Evolutionary conservation across 37 sponge, comb jelly and placozoan genomes (phyloP).

Genomic region (Hexactinellida sp.): DNA sequence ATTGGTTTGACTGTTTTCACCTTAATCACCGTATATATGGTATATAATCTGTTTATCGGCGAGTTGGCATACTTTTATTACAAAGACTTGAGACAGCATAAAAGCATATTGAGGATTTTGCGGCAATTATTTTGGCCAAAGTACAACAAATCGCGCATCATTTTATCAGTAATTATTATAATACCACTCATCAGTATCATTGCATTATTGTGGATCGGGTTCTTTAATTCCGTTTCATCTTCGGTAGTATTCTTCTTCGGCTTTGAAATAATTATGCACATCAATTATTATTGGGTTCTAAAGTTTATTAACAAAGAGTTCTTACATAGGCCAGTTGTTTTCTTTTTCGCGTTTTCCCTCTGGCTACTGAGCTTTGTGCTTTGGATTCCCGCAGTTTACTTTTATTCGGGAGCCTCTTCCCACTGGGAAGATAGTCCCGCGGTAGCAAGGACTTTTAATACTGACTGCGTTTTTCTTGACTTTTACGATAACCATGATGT

Average conservation of each 20-base stretch:
- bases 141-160: neutral
- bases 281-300: slow-evolving; percentile 23
- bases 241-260: slow-evolving; percentile 21
- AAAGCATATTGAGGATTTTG: neutral
- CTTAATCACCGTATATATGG: neutral
- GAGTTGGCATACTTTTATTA: neutral
- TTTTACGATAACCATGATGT: slow-evolving; percentile 40
- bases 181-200: neutral
- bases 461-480: slow-evolving; percentile 12
- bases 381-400: neutral
- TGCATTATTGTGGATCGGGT: neutral
- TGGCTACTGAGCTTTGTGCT: neutral
- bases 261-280: slow-evolving; percentile 24
- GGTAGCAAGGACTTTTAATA: neutral
- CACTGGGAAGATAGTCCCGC: slow-evolving; percentile 19
- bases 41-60: neutral
- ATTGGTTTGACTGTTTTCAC: neutral
- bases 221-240: neutral
- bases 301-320: slow-evolving; percentile 30
- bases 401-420: neutral
- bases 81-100: neutral
- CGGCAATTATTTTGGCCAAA: neutral
- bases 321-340: neutral
- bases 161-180: neutral
- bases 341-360: neutral